Evolutionary conservation across 2,888 invertebrate species (phyloP).

Genomic region (Geotrupes spiniger): DNA sequence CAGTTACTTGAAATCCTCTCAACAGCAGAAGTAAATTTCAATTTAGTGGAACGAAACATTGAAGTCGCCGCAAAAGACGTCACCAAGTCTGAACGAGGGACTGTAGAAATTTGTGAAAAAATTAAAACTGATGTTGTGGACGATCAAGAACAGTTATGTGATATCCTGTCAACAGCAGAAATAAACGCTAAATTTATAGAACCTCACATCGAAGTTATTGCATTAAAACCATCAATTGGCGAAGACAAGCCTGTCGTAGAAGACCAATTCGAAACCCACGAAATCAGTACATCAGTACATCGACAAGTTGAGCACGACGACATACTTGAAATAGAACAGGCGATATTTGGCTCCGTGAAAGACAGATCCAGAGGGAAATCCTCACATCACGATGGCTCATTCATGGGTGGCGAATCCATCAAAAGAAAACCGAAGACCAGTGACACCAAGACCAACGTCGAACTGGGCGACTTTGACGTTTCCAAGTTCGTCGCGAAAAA

Average conservation of each 20-base stretch:
- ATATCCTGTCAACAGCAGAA: too few relatives aligned
- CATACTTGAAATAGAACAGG: slow-evolving; percentile 51
- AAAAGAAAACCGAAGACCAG: not conserved
- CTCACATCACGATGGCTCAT: slow-evolving; percentile 3
- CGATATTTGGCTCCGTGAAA: slow-evolving; percentile 63
- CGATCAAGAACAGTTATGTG: too few relatives aligned
- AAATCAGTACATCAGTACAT: too few relatives aligned
- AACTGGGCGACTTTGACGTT: slow-evolving; percentile 7
- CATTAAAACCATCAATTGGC: not conserved
- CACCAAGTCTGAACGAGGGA: not conserved
- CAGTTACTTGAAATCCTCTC: not conserved
- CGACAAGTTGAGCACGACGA: too few relatives aligned
- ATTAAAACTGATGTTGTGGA: too few relatives aligned
- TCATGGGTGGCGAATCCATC: not conserved
- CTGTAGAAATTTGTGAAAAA: not conserved
- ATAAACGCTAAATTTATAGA: too few relatives aligned
- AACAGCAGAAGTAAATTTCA: not conserved
- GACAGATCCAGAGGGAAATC: slow-evolving; percentile 46
- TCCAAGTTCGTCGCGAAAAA: too few relatives aligned
- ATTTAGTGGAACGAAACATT: too few relatives aligned
- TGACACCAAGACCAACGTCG: slow-evolving; percentile 2
- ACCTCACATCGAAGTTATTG: too few relatives aligned
- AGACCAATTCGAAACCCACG: slow-evolving; percentile 4
- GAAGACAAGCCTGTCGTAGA: not conserved
- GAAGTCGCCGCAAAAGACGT: not conserved